These are phyloP conservation scores for Monopis laevigella DNA, from an alignment of 2,888 invertebrate species.

Conservation along the genomic window DNA sequence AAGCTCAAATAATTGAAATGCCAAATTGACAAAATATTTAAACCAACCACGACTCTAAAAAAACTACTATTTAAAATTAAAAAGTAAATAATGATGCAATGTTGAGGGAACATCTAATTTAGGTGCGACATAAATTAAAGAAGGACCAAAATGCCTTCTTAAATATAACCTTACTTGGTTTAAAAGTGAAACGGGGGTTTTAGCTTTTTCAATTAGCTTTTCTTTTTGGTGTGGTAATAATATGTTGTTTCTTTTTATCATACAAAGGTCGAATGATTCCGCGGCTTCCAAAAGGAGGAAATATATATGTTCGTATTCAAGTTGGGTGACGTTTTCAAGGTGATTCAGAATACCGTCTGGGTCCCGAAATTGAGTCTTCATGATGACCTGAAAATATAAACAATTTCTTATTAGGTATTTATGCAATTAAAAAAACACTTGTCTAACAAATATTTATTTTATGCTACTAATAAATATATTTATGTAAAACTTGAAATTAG, in stretches of 20 bases:
- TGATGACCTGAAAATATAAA: slow-evolving; percentile 67
- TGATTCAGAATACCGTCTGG: slow-evolving; percentile 85
- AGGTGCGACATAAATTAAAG: slow-evolving; percentile 62
- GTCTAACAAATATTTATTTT: not conserved
- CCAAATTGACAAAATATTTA: slow-evolving; percentile 1
- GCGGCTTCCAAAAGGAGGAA: slow-evolving; percentile 76
- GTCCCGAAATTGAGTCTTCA: slow-evolving; percentile 85
- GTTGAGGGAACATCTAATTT: slow-evolving; percentile 72
- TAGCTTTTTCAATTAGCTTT: slow-evolving; percentile 71
- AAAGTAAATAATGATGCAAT: slow-evolving; percentile 74
- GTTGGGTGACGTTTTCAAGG: slow-evolving; percentile 70
- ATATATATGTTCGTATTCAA: slow-evolving; percentile 63
- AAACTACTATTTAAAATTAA: slow-evolving; percentile 65
- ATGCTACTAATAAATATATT: no score
- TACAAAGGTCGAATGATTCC: slow-evolving; percentile 80
- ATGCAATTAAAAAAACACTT: not conserved
- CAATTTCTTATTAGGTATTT: not conserved
- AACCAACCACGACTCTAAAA: slow-evolving; percentile 19
- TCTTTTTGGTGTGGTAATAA: slow-evolving; percentile 73
- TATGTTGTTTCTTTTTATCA: slow-evolving; percentile 77
- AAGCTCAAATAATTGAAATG: not conserved
- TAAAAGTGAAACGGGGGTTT: slow-evolving; percentile 72
- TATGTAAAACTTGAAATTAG: no score
- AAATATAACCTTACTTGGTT: slow-evolving; percentile 72
- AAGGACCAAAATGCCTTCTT: slow-evolving; percentile 65